Conservation (phyloP, 2,113 vertebrate species). For the Panthera tigris region DNA sequence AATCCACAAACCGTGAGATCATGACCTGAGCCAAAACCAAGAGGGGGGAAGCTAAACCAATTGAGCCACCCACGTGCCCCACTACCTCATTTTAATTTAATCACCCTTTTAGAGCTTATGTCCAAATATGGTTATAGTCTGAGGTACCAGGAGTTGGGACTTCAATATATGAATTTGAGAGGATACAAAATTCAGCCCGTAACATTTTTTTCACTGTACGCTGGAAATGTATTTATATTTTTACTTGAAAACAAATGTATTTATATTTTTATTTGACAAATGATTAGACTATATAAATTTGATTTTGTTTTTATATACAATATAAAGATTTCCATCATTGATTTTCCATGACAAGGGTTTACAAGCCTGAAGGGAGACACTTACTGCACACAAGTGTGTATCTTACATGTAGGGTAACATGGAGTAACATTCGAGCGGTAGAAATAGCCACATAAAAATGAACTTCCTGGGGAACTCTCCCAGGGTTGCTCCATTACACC, state of each 20-base stretch:
- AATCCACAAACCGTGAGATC: too few relatives aligned
- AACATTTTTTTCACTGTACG: slow-evolving; percentile 48
- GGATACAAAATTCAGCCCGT: background rate
- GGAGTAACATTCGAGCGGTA: background rate
- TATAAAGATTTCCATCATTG: slow-evolving; percentile 94
- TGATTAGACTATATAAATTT: slow-evolving; percentile 98
- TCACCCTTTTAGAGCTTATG: background rate
- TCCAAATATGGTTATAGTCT: background rate
- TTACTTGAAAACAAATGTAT: too few relatives aligned
- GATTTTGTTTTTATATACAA: slow-evolving; percentile 90
- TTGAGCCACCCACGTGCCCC: too few relatives aligned
- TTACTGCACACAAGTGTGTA: slow-evolving; percentile 81
- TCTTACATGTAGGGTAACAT: slow-evolving; percentile 64
- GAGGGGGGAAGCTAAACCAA: too few relatives aligned
- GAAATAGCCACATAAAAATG: background rate
- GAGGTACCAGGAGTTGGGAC: background rate
- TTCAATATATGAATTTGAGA: background rate
- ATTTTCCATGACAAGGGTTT: slow-evolving; percentile 89
- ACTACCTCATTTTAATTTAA: background rate
- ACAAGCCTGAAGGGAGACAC: slow-evolving; percentile 83
- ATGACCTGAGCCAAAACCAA: too few relatives aligned
- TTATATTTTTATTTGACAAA: slow-evolving; percentile 85
- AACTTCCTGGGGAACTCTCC: background rate
- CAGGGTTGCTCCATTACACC: background rate
- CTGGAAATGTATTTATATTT: slow-evolving; percentile 77